Percentiles rank a stretch among this genome's conserved stretches.
phyloP scores from a whole-genome alignment of 1,140 invertebrate species.

The Bombus balteatus region DNA sequence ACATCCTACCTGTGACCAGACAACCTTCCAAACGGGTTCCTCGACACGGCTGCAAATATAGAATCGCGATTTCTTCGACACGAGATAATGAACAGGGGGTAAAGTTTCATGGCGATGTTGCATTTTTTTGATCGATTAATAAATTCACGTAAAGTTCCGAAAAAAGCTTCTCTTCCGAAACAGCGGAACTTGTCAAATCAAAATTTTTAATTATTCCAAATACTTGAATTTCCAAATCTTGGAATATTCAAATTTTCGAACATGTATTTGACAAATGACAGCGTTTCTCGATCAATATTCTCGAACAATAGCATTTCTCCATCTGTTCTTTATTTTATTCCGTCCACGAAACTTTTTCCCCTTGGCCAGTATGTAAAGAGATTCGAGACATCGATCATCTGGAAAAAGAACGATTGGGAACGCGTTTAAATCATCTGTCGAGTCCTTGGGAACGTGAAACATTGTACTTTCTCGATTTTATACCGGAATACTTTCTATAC shows the following conservation, averaged over 20 bases:
- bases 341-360: background rate
- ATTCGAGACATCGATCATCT: background rate
- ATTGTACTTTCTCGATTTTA: background rate
- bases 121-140: background rate
- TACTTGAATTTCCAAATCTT: too few relatives aligned
- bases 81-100: background rate
- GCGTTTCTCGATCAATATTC: too few relatives aligned
- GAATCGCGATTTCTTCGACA: background rate
- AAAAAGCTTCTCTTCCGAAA: background rate
- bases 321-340: background rate
- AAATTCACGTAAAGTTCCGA: background rate
- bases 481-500: background rate
- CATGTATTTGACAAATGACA: too few relatives aligned
- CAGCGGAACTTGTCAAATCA: too few relatives aligned
- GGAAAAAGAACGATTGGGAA: background rate
- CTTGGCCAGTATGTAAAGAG: background rate
- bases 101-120: background rate
- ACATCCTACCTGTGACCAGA: constrained; percentile 27
- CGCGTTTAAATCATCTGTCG: background rate
- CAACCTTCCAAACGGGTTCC: constrained; percentile 47
- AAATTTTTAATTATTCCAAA: too few relatives aligned
- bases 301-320: background rate
- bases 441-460: background rate
- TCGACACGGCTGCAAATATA: background rate
- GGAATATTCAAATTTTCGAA: too few relatives aligned